Conservation (phyloP, 2,888 invertebrate genomes). For the Ennomos quercinarius region DNA sequence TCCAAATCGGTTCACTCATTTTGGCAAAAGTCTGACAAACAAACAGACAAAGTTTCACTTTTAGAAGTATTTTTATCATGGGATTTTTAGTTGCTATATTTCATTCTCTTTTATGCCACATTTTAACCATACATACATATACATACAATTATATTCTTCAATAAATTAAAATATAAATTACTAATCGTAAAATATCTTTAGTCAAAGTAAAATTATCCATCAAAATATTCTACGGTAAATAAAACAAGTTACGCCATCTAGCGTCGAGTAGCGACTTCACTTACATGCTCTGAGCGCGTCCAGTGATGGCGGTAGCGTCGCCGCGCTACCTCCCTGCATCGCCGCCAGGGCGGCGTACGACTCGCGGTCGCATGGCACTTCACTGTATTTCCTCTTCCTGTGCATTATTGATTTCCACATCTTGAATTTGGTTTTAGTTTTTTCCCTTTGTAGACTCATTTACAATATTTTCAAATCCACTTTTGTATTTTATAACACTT, state of each 20-base stretch:
- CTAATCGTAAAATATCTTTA: too few species aligned
- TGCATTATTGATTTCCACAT: conserved; percentile 82
- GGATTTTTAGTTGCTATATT: too few species aligned
- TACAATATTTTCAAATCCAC: conserved; percentile 37
- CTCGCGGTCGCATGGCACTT: conserved; percentile 73
- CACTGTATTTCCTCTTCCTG: conserved; percentile 79
- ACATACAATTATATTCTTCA: too few species aligned
- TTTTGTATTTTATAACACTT: conserved; percentile 20
- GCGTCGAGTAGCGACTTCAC: conserved; percentile 68
- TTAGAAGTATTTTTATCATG: too few species aligned
- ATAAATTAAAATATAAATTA: too few species aligned
- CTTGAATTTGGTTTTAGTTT: conserved; percentile 66
- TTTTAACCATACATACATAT: too few species aligned
- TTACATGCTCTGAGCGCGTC: conserved; percentile 82
- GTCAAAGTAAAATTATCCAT: too few species aligned
- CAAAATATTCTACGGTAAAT: not conserved
- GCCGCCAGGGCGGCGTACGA: conserved; percentile 79
- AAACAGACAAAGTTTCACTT: too few species aligned
- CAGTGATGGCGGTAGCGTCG: conserved; percentile 81
- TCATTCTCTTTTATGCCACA: too few species aligned
- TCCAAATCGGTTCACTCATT: too few species aligned
- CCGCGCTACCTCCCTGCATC: conserved; percentile 77
- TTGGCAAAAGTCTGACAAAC: too few species aligned
- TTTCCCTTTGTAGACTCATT: conserved; percentile 77
- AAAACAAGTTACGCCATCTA: conserved; percentile 59